Evolutionary conservation across 2,797 vertebrate genomes (phyloP).

Genomic region (Oryzias dopingdopingensis): DNA sequence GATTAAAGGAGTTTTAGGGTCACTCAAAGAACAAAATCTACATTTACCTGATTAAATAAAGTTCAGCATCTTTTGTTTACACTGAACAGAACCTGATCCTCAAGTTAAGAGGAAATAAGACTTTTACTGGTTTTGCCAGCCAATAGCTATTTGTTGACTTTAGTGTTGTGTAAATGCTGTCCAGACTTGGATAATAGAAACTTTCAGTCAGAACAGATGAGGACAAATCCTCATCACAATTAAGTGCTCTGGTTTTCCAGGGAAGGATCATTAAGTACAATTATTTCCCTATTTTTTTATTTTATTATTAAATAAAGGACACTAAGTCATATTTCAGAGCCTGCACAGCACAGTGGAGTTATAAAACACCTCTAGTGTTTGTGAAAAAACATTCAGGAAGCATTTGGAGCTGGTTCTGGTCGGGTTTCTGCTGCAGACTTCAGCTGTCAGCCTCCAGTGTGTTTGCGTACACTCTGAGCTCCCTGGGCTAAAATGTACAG

Average conservation of each 20-base stretch:
- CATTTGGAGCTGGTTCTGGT: conserved; percentile 1
- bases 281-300: conserved; percentile 15
- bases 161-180: conserved; percentile 1
- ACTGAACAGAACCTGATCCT: too few relatives aligned
- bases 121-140: too few relatives aligned
- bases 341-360: conserved; percentile 18
- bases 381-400: conserved; percentile 13
- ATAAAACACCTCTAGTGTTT: conserved; percentile 10
- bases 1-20: conserved; percentile 4
- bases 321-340: conserved; percentile 26
- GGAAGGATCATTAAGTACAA: conserved; percentile 43
- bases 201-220: conserved; percentile 34
- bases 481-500: conserved; percentile 13
- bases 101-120: too few relatives aligned
- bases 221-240: conserved; percentile 29
- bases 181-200: conserved; percentile 14
- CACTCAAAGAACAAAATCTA: neutral
- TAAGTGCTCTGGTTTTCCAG: conserved; percentile 21
- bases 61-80: too few relatives aligned
- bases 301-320: conserved; percentile 42
- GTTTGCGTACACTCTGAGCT: conserved; percentile 32
- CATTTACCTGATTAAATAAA: too few relatives aligned
- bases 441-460: conserved; percentile 10
- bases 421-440: conserved; percentile 1
- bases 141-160: conserved; percentile 1